phyloP scores from a whole-genome alignment of 2,888 invertebrate genomes.

The Panzeria rudis region DNA sequence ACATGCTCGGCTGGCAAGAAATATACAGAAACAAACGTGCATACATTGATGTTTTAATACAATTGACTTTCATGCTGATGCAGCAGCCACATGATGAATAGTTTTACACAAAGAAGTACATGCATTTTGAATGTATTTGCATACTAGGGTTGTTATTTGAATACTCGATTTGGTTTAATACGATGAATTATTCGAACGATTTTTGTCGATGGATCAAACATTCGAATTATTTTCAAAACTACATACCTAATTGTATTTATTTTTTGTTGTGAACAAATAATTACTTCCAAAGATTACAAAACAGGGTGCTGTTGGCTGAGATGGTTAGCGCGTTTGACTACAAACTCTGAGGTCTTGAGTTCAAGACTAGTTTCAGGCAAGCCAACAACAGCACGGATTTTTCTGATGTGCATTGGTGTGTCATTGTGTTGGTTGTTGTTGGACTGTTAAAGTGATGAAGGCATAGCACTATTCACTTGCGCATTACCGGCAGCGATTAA shows the following conservation, averaged over 20 bases:
- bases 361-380: too few species aligned
- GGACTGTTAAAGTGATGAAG: too few species aligned
- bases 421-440: too few species aligned
- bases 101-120: background rate
- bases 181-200: background rate
- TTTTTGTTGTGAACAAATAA: background rate
- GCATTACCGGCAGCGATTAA: too few species aligned
- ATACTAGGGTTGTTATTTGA: background rate
- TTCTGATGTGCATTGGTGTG: too few species aligned
- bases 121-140: background rate
- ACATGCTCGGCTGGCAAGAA: background rate
- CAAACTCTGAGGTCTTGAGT: too few species aligned
- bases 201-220: background rate
- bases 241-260: background rate
- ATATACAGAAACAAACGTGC: background rate
- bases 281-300: too few species aligned
- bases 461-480: too few species aligned
- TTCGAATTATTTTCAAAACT: background rate
- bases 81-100: conserved; percentile 18
- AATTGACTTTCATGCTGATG: conserved; percentile 22
- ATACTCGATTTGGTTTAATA: background rate
- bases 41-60: conserved; percentile 20
- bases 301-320: too few species aligned
- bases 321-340: too few species aligned
- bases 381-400: too few species aligned